These are phyloP conservation scores for Rhopalosiphum nymphaeae DNA, from an alignment of 2,888 invertebrate species.

Conservation along the genomic window DNA sequence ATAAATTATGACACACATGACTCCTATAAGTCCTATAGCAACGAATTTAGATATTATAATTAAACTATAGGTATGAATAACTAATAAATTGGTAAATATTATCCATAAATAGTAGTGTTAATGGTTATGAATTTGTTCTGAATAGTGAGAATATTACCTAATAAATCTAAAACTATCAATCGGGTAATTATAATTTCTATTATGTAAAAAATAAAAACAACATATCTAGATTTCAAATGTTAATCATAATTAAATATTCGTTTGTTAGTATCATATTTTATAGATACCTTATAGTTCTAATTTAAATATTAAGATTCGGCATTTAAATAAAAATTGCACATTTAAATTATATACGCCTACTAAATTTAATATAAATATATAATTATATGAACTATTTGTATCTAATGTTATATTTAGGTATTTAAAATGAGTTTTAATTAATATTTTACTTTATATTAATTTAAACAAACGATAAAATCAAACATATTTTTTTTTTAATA, in stretches of 20 bases:
- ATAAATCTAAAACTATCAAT: neutral
- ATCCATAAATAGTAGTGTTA: neutral
- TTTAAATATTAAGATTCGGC: neutral
- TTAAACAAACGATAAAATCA: neutral
- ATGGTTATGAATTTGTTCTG: neutral
- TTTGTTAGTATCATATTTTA: neutral
- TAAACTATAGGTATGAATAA: neutral
- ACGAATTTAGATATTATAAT: neutral
- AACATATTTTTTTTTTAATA: neutral
- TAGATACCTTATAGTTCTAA: neutral
- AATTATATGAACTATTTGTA: neutral
- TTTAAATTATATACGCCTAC: neutral
- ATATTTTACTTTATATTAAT: neutral
- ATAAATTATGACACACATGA: neutral
- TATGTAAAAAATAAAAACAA: too few species aligned
- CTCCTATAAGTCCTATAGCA: neutral
- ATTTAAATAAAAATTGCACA: neutral
- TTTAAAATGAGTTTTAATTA: neutral
- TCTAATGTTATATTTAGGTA: neutral
- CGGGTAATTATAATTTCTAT: neutral
- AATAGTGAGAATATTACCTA: neutral
- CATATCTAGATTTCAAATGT: neutral
- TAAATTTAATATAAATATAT: neutral
- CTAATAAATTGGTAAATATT: neutral
- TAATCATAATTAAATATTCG: neutral